Conservation (phyloP, 2,888 invertebrate genomes). For the Cataglyphis livida region DNA sequence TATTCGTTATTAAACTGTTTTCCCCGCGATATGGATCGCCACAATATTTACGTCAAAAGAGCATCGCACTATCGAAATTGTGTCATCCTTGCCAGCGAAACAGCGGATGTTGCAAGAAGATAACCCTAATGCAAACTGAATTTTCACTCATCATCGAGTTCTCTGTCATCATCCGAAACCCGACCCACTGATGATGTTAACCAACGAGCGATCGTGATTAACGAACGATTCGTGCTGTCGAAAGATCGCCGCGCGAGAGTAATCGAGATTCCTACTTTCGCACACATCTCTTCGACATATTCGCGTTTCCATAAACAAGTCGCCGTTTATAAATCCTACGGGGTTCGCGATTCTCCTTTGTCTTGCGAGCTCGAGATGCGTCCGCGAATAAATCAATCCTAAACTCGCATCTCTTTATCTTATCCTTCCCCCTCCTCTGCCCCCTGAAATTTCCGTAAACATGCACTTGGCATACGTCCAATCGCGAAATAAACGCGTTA, state of each 20-base stretch:
- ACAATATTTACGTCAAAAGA: background rate
- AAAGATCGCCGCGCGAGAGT: conserved; percentile 43
- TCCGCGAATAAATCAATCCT: conserved; percentile 61
- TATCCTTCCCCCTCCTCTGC: conserved; percentile 58
- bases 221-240: conserved; percentile 13
- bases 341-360: conserved; percentile 62
- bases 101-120: conserved; percentile 22
- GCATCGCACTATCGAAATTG: conserved; percentile 7
- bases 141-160: conserved; percentile 23
- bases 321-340: conserved; percentile 50
- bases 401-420: conserved; percentile 37
- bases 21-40: background rate
- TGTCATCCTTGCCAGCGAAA: background rate
- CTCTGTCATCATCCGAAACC: background rate
- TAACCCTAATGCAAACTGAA: conserved; percentile 17
- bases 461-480: conserved; percentile 77
- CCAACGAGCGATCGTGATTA: background rate
- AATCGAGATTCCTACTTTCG: conserved; percentile 59
- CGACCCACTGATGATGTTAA: conserved; percentile 31
- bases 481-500: conserved; percentile 66
- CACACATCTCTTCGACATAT: background rate
- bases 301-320: conserved; percentile 64
- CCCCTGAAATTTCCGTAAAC: conserved; percentile 78
- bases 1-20: conserved; percentile 2
- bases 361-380: conserved; percentile 45